A percentile compares a stretch with the other conserved stretches of the same genome.
phyloP scores from a whole-genome alignment of 92 coral and sea anemone species.

The Porites lobata region DNA sequence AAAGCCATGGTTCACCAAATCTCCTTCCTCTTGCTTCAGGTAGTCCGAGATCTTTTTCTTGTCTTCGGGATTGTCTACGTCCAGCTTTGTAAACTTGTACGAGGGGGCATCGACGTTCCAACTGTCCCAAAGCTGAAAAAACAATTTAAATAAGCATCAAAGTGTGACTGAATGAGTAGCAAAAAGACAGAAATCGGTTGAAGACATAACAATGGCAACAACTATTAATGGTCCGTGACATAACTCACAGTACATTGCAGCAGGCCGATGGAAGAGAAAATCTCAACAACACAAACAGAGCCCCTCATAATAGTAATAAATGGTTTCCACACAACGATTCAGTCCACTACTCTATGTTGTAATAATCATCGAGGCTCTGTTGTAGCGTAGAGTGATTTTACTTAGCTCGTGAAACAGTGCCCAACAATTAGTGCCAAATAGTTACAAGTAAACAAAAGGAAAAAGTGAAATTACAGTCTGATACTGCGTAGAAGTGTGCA shows the following conservation, averaged over 20 bases:
- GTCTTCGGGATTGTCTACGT: conserved; percentile 80
- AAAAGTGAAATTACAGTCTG: no score
- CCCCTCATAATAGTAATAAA: conserved; percentile 59
- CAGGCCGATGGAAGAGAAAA: not conserved
- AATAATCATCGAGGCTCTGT: conserved; percentile 69
- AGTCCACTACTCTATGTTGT: conserved; percentile 74
- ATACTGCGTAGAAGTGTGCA: no score
- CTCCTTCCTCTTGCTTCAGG: conserved; percentile 78
- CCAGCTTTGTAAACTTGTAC: conserved; percentile 80
- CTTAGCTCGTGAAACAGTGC: no score
- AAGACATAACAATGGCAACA: no score
- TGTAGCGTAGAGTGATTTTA: not conserved
- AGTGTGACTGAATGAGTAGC: no score
- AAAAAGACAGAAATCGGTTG: no score
- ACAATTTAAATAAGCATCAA: not conserved
- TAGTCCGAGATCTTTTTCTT: conserved; percentile 79
- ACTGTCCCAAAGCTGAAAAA: conserved; percentile 74
- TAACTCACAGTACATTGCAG: no score
- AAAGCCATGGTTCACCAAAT: conserved; percentile 65
- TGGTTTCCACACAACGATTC: conserved; percentile 58
- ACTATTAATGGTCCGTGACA: not conserved
- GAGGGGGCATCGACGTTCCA: conserved; percentile 89
- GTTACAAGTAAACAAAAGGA: no score
- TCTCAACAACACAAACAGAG: conserved; percentile 11
- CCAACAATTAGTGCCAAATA: no score